Evolutionary conservation across 2,888 invertebrate genomes (phyloP), one percentile per base, ranked within the genome.

Genomic region (Odontocolon sp.): DNA sequence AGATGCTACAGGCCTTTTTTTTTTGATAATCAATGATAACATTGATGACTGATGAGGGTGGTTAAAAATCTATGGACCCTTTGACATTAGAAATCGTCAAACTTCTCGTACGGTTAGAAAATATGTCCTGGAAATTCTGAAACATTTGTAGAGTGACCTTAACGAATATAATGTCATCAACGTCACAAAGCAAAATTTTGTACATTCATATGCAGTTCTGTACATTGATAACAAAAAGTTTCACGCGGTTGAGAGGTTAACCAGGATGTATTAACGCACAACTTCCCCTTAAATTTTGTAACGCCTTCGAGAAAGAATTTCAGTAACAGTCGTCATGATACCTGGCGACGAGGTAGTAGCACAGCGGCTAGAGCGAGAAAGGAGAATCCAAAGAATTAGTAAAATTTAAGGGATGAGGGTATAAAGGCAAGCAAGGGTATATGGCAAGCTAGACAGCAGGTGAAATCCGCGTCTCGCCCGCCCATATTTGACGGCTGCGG

Each of bases 401-500:
- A 77, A 83, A 82, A 85, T 82, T 82, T 80, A 80, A 83, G 81
- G 83, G 81, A 81, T 77, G 77, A 73, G 66, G 47, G 77, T 57
- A 69, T 38, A 52, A 70, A 78, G n/a, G n/a, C n/a, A n/a, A n/a
- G n/a, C n/a, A n/a, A n/a, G 59, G 78, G 76, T 78, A 77, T 9
- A 71, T 63, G 78, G 72, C 67, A 77, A 80, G 67, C 77, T 77
- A 78, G 81, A 81, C 83, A 77, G 86, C 87, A 87, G 87, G 86
- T 87, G 86, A 85, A 86, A 87, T 82, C 79, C 72, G 69, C 75
- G 70, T 63, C 79, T 74, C 80, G 82, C 83, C 84, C 87, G 85
- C 86, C 85, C 84, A 84, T 85, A 86, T 88, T 88, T 86, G 87
- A 86, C 87, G 86, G 86, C 84, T 87, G 81, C 77, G 83, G 84